phyloP scores from a whole-genome alignment of 53 echinoderm and acorn worm genomes.

The Zoroaster sp. region DNA sequence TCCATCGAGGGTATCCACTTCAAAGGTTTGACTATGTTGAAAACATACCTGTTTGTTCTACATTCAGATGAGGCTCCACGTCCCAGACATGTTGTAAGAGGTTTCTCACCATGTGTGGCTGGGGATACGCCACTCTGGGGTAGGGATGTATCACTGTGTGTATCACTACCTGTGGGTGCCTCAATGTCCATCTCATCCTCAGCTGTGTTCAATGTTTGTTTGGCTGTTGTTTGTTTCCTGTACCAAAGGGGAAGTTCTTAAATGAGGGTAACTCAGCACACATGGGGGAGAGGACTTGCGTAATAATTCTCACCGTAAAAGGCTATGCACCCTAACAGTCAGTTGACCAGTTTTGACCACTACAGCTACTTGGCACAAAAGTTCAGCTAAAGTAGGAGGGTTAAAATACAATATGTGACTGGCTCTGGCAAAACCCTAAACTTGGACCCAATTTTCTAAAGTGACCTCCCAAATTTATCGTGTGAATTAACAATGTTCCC shows the following conservation, averaged over 20 bases:
- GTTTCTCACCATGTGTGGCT: slow-evolving; percentile 3
- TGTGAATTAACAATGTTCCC: too few species aligned
- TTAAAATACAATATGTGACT: too few species aligned
- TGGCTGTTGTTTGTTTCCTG: background rate
- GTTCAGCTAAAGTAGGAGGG: too few species aligned
- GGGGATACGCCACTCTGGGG: background rate
- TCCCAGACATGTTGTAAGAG: background rate
- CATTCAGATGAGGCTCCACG: background rate
- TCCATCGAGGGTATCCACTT: too few species aligned
- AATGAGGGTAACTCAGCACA: background rate
- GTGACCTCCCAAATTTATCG: too few species aligned
- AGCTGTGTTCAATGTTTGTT: background rate
- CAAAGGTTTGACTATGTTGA: background rate
- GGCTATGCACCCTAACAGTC: too few species aligned
- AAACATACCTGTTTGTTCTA: background rate
- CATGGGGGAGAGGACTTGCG: background rate
- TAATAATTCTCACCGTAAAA: background rate
- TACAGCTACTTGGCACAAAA: too few species aligned
- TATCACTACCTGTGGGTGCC: background rate
- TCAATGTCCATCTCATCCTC: slow-evolving; percentile 40
- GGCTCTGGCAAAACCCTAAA: too few species aligned
- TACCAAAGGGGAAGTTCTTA: background rate
- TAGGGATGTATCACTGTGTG: slow-evolving; percentile 5
- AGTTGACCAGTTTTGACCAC: too few species aligned
- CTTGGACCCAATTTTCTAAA: too few species aligned